A percentile compares a stretch with the other conserved stretches of the same genome.
Conservation (phyloP, 2,797 vertebrate genomes). For the Monodelphis domestica region DNA sequence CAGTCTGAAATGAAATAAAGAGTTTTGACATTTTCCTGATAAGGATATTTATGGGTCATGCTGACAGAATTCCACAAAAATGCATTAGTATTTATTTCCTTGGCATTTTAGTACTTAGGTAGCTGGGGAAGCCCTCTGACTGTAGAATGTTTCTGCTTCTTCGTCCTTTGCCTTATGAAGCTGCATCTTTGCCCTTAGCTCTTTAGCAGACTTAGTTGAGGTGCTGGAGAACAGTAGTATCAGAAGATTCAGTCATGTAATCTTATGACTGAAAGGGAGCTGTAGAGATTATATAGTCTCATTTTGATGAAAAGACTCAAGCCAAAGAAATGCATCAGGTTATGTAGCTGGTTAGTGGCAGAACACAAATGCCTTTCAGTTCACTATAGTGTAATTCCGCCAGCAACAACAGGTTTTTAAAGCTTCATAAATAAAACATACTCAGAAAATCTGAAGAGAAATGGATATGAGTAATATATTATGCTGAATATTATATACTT, state of each 20-base stretch:
- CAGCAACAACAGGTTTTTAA: slow-evolving; percentile 72
- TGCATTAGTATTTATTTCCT: slow-evolving; percentile 41
- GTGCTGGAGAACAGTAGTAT: background rate
- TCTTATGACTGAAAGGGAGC: background rate
- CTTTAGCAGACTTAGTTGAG: background rate
- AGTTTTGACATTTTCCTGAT: slow-evolving; percentile 66
- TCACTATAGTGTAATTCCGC: slow-evolving; percentile 64
- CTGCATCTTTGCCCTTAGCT: background rate
- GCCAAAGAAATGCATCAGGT: background rate
- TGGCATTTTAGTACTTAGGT: slow-evolving; percentile 41
- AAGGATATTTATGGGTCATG: slow-evolving; percentile 66
- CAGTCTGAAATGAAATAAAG: slow-evolving; percentile 65
- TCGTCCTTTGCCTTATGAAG: background rate
- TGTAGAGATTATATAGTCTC: background rate
- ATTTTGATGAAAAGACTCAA: background rate
- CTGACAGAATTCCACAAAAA: slow-evolving; percentile 59
- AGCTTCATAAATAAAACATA: background rate
- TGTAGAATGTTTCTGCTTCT: slow-evolving; percentile 31
- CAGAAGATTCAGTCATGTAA: background rate
- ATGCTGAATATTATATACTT: slow-evolving; percentile 69
- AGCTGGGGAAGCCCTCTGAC: slow-evolving; percentile 29
- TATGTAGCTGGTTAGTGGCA: slow-evolving; percentile 27
- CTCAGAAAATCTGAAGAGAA: slow-evolving; percentile 62
- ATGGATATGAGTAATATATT: slow-evolving; percentile 75
- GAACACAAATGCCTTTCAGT: slow-evolving; percentile 23